Percentiles rank a stretch among this genome's conserved stretches.
These are phyloP conservation scores for Drosophila gunungcola DNA, from an alignment of 1,140 invertebrate species.

Conservation along the genomic window DNA sequence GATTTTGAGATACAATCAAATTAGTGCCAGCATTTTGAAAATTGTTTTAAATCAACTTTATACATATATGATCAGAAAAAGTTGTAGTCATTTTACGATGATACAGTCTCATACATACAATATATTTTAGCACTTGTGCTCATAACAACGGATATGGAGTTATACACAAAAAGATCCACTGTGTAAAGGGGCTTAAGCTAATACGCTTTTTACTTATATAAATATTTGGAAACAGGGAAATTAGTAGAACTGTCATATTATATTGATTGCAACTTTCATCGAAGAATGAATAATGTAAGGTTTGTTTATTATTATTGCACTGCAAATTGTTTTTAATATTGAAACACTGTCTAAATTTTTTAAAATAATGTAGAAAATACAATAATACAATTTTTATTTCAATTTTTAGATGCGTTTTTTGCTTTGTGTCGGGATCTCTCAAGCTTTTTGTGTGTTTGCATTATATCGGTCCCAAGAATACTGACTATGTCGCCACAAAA, in stretches of 20 bases:
- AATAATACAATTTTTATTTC: not conserved
- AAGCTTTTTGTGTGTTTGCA: too few relatives aligned
- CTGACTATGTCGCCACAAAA: not conserved
- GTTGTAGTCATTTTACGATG: constrained; percentile 4
- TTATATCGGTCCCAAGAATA: not conserved
- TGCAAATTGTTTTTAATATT: not conserved
- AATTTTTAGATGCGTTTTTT: constrained; percentile 2
- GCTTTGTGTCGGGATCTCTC: not conserved
- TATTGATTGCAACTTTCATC: constrained; percentile 10
- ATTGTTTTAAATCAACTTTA: not conserved
- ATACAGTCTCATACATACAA: constrained; percentile 24
- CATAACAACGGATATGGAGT: constrained; percentile 3
- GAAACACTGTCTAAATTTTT: not conserved
- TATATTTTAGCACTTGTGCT: constrained; percentile 3
- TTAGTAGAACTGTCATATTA: constrained; percentile 1
- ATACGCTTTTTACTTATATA: constrained; percentile 14
- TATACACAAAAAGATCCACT: constrained; percentile 7
- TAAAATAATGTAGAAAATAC: not conserved
- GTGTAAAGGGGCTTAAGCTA: constrained; percentile 27
- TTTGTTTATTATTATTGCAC: constrained; percentile 5
- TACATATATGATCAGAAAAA: constrained; percentile 6
- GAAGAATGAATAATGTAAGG: constrained; percentile 10
- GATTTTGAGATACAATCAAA: not conserved
- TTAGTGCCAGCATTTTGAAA: not conserved
- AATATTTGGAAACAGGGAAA: constrained; percentile 4